Percentiles rank a stretch among this genome's conserved stretches.
These are phyloP conservation scores for Bombylius major DNA, from an alignment of 2,888 invertebrate genomes.

Conservation along the genomic window DNA sequence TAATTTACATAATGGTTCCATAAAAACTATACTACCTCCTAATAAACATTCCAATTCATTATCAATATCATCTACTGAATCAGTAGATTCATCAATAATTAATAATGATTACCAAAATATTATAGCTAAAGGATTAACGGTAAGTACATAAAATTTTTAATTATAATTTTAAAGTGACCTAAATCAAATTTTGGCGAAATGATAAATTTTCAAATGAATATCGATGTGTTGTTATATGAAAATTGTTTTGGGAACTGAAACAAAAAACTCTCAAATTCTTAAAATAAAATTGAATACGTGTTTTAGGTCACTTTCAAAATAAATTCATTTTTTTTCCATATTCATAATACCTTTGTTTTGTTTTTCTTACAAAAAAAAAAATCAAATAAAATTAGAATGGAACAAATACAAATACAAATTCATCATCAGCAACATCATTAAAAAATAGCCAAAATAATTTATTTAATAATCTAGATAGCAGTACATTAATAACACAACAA, in stretches of 20 bases:
- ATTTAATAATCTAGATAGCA: constrained; percentile 14
- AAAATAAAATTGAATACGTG: no score
- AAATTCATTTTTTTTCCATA: no score
- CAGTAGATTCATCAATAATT: background rate
- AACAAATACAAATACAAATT: constrained; percentile 9
- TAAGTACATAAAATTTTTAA: constrained; percentile 1
- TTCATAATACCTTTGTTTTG: no score
- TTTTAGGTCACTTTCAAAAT: no score
- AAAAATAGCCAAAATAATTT: constrained; percentile 16
- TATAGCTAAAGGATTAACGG: constrained; percentile 10
- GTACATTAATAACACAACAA: background rate
- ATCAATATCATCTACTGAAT: constrained; percentile 2
- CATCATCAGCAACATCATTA: constrained; percentile 8
- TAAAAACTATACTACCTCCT: constrained; percentile 14
- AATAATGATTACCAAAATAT: background rate
- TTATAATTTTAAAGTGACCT: no score
- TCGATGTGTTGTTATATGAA: no score
- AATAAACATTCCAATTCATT: constrained; percentile 13
- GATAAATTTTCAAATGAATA: no score
- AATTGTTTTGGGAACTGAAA: no score
- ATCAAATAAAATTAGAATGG: no score
- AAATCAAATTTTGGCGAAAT: no score
- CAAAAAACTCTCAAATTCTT: no score
- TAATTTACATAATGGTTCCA: constrained; percentile 13
- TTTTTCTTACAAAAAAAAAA: no score